Evolutionary conservation across 2,888 invertebrate genomes (phyloP), one percentile per base, ranked within the genome.

Genomic region (Eugnorisma glareosa): DNA sequence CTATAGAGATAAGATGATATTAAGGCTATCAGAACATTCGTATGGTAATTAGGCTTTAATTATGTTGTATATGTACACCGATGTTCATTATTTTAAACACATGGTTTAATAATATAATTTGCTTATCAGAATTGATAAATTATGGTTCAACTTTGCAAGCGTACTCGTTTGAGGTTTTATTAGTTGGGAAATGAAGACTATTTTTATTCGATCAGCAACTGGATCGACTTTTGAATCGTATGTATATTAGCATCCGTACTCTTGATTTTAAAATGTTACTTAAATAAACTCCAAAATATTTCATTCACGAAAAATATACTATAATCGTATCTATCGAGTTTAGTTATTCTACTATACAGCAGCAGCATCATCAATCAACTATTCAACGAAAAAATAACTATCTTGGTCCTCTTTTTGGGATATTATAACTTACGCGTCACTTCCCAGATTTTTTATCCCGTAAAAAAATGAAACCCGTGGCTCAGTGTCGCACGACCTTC

Each of bases 401-500:
- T 40, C 13, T 21, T 15, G n/a, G 48, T 83, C 45, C n/a, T 83
- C 77, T 82, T 87, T 87, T 88, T 86, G 81, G 80, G 73, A 79
- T 80, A 84, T 83, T 80, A 84, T 83, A 81, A 76, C 84, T 84
- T 82, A 84, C 84, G 88, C 84, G 79, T 82, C 82, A 83, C 80
- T 85, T 86, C 83, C 81, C 87, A 83, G 68, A 81, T 66, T 78
- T 88, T 87, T 87, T 83, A 75, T 70, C 18, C 40, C 54, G 8
- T 68, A 77, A 84, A 71, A 73, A 67, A 74, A 72, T 57, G 63
- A 75, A 83, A 86, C 86, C 91, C 92, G 91, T 91, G 90, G 91
- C 88, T 88, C 90, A 87, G 89, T 90, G 89, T 90, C 91, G 90
- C 92, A 91, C 91, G 92, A 90, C 88, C 89, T 94, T 95, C 95